Evolutionary conservation across 1,140 invertebrate species (phyloP), one percentile per base, ranked within the genome.

Genomic region (Oedothorax gibbosus): DNA sequence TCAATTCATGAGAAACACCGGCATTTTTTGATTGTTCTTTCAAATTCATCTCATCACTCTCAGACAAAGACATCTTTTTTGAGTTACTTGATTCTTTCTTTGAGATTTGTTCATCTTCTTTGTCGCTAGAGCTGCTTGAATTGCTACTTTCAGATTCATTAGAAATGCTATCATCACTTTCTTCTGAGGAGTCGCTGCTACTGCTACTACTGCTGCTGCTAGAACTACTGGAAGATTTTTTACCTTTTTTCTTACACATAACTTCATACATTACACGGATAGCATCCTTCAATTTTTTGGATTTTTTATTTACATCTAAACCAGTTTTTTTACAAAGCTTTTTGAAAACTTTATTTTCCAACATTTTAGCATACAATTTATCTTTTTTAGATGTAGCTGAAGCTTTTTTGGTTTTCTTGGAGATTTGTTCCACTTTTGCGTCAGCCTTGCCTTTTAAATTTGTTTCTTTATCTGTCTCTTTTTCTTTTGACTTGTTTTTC

Each of bases 201-300:
- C 85, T 72, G 9, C 35, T 60, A 51, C 80, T 84, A 15, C 80
- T 77, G 35, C 14, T n/a, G 18, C 80, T 77, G 35, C 14, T n/a
- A 9, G 79, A 71, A 62, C 54, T 69, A 35, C 53, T 81, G 11
- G 76, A 20, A 60, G 7, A 10, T 14, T 15, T 15, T 65, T 64
- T 65, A 14, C 64, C 56, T 56, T 84, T 75, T 56, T 82, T 82
- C n/a, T 50, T 53, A 53, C n/a, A 21, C 81, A 84, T 84, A 5
- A 35, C 72, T 57, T 84, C 76, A 54, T 76, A 84, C 81, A 84
- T 75, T 14, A 50, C 62, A 21, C 53, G 49, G n/a, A 84, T 54
- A 66, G 73, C 75, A 21, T 77, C 56, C 20, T 77, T 49, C 49
- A 77, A 53, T 62, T 85, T 85, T 35, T 15, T 85, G 0, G 71